These are phyloP conservation scores for Alviniconcha strummeri DNA, from an alignment of 2,888 invertebrate species.

Conservation along the genomic window DNA sequence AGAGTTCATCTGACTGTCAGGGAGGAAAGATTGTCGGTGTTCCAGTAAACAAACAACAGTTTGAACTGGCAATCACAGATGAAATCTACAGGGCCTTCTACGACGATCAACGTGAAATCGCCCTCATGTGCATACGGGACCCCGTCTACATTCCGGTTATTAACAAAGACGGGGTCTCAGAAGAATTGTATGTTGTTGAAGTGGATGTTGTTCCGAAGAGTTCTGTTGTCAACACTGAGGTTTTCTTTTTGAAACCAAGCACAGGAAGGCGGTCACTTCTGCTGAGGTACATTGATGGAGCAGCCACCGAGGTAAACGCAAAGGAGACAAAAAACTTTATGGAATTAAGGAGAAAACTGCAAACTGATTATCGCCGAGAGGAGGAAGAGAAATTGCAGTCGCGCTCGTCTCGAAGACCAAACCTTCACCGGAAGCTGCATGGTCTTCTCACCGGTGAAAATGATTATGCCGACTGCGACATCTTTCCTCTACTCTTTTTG, in stretches of 20 bases:
- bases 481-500: conserved; percentile 43
- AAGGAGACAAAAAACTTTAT: neutral
- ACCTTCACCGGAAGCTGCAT: conserved; percentile 34
- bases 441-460: conserved; percentile 44
- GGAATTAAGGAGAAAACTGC: neutral
- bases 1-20: too few species aligned
- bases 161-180: neutral
- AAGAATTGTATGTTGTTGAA: neutral
- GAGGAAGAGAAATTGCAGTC: neutral
- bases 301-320: neutral
- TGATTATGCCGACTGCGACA: conserved; percentile 36
- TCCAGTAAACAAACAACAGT: neutral
- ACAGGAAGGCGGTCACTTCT: neutral
- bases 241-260: conserved; percentile 13
- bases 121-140: conserved; percentile 10
- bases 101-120: neutral
- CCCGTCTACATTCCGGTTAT: neutral
- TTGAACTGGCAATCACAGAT: neutral
- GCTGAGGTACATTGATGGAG: conserved; percentile 1
- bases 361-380: conserved; percentile 21
- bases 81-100: conserved; percentile 15
- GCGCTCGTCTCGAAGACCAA: neutral
- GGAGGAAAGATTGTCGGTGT: neutral
- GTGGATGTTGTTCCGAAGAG: conserved; percentile 1
- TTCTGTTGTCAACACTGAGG: neutral